A percentile compares a stretch with the other conserved stretches of the same genome.
Conservation (phyloP, 35 echinoderm and acorn worm species). For the Holothuria glaberrima region DNA sequence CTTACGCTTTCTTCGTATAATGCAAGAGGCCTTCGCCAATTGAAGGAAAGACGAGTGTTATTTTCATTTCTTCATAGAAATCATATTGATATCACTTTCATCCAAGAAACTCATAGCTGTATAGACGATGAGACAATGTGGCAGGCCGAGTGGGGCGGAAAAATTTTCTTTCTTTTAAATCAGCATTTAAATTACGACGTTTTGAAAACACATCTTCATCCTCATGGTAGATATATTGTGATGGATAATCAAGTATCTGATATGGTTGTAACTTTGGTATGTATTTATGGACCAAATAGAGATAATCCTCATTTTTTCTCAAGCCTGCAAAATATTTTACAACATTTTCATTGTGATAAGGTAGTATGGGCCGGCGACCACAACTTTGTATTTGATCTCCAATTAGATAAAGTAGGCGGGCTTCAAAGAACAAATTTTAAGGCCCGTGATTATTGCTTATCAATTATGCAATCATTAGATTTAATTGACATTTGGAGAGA, state of each 20-base stretch:
- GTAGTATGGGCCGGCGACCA: too few species aligned
- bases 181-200: background rate
- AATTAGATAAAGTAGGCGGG: background rate
- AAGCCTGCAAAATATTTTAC: background rate
- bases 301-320: background rate
- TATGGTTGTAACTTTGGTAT: background rate
- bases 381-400: too few species aligned
- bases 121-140: too few species aligned
- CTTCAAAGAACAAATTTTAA: background rate
- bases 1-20: too few species aligned
- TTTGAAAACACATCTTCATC: background rate
- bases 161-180: background rate
- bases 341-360: too few species aligned
- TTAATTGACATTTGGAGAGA: constrained; percentile 13
- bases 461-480: constrained; percentile 16
- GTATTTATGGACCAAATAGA: background rate
- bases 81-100: too few species aligned
- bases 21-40: too few species aligned
- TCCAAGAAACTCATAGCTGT: too few species aligned
- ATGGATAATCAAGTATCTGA: background rate
- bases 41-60: too few species aligned
- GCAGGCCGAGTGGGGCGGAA: too few species aligned
- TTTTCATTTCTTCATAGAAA: too few species aligned
- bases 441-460: constrained; percentile 2
- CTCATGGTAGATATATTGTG: background rate